Percentiles rank a stretch among this genome's conserved stretches.
These are phyloP conservation scores for Microtus oregoni DNA, from an alignment of 2,113 vertebrate genomes.

Conservation along the genomic window DNA sequence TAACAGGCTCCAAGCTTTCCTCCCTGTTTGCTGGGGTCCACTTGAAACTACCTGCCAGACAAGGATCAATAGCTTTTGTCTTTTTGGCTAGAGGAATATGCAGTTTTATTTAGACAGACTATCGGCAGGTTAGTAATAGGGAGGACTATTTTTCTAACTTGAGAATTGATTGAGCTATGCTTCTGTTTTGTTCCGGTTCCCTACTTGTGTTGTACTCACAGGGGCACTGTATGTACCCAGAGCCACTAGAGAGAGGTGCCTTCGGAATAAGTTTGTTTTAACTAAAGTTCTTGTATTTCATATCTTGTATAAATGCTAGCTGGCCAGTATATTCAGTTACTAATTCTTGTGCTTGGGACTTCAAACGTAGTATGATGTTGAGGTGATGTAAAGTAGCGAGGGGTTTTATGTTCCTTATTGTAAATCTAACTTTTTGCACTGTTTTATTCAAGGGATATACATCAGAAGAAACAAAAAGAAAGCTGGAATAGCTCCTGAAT, in stretches of 20 bases:
- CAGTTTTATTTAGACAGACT: constrained; percentile 61
- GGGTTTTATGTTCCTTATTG: constrained; percentile 55
- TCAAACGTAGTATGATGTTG: constrained; percentile 40
- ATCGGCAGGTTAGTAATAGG: constrained; percentile 56
- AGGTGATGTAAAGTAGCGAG: constrained; percentile 23
- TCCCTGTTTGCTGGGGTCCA: neutral
- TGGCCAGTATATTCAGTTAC: constrained; percentile 25
- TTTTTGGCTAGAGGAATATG: constrained; percentile 40
- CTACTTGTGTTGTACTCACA: neutral
- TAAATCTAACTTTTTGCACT: constrained; percentile 65
- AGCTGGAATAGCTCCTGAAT: constrained; percentile 56
- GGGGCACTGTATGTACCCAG: constrained; percentile 2
- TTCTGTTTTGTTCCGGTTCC: constrained; percentile 61
- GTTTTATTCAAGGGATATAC: constrained; percentile 70
- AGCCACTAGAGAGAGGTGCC: constrained; percentile 23
- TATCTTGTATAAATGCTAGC: constrained; percentile 29
- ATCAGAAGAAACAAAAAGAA: constrained; percentile 61
- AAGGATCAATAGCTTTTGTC: constrained; percentile 60
- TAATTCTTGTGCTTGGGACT: constrained; percentile 4
- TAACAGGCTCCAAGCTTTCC: constrained; percentile 3
- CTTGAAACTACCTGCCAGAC: constrained; percentile 31
- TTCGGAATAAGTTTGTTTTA: constrained; percentile 63
- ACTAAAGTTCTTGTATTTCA: constrained; percentile 53
- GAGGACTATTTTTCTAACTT: constrained; percentile 61
- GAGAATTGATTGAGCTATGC: constrained; percentile 35